Percentiles rank a stretch among this genome's conserved stretches.
These are phyloP conservation scores for Chymomyza amoena DNA, from an alignment of 2,888 invertebrate species.

Conservation along the genomic window DNA sequence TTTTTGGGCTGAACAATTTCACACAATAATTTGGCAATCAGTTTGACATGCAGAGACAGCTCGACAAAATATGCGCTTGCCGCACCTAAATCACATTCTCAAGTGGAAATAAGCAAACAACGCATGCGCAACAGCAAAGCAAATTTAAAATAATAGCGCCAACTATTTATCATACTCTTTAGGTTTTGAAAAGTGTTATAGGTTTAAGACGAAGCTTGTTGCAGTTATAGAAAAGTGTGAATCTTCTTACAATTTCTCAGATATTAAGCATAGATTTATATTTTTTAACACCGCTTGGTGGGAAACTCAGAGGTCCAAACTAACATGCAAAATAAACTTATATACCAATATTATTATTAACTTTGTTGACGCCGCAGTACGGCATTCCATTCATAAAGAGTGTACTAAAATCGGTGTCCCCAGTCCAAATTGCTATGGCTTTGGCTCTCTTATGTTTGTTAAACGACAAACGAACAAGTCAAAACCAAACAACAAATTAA, in stretches of 20 bases:
- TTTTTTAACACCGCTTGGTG: too few species aligned
- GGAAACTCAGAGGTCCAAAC: too few species aligned
- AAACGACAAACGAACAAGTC: neutral
- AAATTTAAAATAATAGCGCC: constrained; percentile 6
- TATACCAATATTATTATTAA: too few species aligned
- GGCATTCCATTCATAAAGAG: neutral
- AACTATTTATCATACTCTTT: neutral
- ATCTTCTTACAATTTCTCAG: too few species aligned
- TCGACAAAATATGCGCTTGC: neutral
- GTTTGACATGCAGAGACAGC: neutral
- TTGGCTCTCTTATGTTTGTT: neutral
- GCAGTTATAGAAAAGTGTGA: too few species aligned
- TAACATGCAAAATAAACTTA: too few species aligned
- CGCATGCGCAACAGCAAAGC: constrained; percentile 13
- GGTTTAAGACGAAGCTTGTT: neutral
- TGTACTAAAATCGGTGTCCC: neutral
- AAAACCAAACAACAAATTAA: constrained; percentile 31
- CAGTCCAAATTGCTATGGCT: neutral
- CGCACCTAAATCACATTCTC: neutral
- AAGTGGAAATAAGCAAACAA: constrained; percentile 11
- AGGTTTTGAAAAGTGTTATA: neutral
- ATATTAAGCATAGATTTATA: too few species aligned
- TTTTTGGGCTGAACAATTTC: constrained; percentile 19
- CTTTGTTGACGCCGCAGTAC: too few species aligned
- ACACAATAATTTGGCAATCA: constrained; percentile 22